Percentiles rank a stretch among this genome's conserved stretches.
Evolutionary conservation across 2,797 vertebrate genomes (phyloP).

Genomic region (Mormyrus hasselquistii): DNA sequence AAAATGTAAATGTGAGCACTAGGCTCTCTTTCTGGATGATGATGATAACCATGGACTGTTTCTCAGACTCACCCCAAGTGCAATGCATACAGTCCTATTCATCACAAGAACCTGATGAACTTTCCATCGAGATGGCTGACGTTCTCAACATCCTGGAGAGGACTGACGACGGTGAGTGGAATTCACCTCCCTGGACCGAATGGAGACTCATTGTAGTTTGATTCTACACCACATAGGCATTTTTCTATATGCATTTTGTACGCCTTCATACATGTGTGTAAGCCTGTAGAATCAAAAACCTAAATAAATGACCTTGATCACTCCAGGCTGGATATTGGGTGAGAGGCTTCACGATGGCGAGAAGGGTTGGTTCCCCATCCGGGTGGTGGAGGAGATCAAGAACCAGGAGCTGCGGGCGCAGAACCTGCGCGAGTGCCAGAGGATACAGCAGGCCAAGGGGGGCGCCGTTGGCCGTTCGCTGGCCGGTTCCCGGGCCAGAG

Average conservation of each 20-base stretch:
- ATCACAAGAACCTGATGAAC: constrained; percentile 87
- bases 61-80: constrained; percentile 85
- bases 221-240: neutral
- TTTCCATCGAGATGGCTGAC: constrained; percentile 88
- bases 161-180: constrained; percentile 77
- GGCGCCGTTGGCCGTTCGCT: constrained; percentile 25
- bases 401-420: constrained; percentile 86
- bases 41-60: neutral
- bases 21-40: neutral
- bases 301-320: neutral
- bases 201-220: neutral
- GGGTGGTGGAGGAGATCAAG: constrained; percentile 84
- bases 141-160: constrained; percentile 83
- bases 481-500: constrained; percentile 43
- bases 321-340: constrained; percentile 87
- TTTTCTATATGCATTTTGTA: neutral
- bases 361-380: constrained; percentile 90
- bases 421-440: constrained; percentile 84
- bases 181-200: neutral
- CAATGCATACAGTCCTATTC: constrained; percentile 91
- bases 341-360: constrained; percentile 91
- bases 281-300: neutral
- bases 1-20: neutral
- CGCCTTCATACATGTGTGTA: neutral
- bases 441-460: constrained; percentile 83